phyloP scores from a whole-genome alignment of 2,888 invertebrate genomes.

The Nineta flava region DNA sequence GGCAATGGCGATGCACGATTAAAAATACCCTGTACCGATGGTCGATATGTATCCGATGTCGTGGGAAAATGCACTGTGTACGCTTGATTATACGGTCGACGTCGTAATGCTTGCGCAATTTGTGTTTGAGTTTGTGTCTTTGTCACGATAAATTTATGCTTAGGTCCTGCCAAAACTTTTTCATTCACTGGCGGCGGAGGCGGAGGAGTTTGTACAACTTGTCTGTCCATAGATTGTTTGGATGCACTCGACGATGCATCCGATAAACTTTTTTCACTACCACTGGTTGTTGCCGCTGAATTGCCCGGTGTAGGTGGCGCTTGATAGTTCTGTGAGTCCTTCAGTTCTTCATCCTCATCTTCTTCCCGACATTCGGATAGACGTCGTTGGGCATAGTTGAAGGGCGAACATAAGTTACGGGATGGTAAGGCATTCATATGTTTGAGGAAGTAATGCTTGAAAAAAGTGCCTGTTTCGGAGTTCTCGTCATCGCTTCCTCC shows the following conservation, averaged over 20 bases:
- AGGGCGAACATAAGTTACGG: constrained; percentile 33
- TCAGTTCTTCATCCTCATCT: constrained; percentile 54
- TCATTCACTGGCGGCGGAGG: neutral
- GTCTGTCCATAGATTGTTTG: constrained; percentile 27
- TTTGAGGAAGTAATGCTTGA: constrained; percentile 57
- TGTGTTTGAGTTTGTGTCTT: constrained; percentile 21
- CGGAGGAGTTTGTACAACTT: neutral
- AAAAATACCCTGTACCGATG: constrained; percentile 45
- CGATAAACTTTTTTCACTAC: constrained; percentile 27
- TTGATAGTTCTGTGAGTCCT: constrained; percentile 10
- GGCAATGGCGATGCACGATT: constrained; percentile 30
- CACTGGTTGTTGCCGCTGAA: constrained; percentile 23
- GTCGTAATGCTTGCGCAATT: constrained; percentile 26
- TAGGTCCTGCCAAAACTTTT: constrained; percentile 24
- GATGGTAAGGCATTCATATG: constrained; percentile 56
- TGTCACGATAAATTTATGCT: constrained; percentile 37
- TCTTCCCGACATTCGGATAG: constrained; percentile 72
- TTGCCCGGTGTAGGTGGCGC: constrained; percentile 5
- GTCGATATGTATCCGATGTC: constrained; percentile 37
- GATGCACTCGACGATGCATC: constrained; percentile 26
- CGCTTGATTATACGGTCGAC: constrained; percentile 35
- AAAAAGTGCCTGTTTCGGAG: constrained; percentile 42
- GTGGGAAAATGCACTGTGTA: constrained; percentile 55
- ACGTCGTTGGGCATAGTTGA: constrained; percentile 44
- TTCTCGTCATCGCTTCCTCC: constrained; percentile 34